phyloP scores from a whole-genome alignment of 2,888 invertebrate species.

The Rugalucina vietnamica region DNA sequence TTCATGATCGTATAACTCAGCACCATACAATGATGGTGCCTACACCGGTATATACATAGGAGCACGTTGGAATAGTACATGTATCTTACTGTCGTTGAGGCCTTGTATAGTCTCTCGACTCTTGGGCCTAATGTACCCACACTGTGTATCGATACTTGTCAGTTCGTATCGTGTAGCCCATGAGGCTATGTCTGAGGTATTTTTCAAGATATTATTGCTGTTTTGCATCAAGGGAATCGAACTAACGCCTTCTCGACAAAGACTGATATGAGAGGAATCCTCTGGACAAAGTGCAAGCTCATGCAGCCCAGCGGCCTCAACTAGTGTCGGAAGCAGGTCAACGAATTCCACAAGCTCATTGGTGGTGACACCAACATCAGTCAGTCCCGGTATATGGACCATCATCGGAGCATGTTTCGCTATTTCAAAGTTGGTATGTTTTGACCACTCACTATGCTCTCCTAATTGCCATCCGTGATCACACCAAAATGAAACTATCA shows the following conservation, averaged over 20 bases:
- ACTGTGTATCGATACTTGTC: conserved; percentile 63
- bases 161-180: conserved; percentile 70
- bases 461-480: conserved; percentile 73
- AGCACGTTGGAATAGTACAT: conserved; percentile 31
- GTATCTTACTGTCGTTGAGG: no score
- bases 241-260: conserved; percentile 67
- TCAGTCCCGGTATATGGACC: conserved; percentile 66
- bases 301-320: conserved; percentile 64
- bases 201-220: conserved; percentile 31
- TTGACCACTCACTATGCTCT: conserved; percentile 70
- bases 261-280: conserved; percentile 35
- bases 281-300: conserved; percentile 51
- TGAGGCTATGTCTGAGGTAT: conserved; percentile 43
- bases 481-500: conserved; percentile 63
- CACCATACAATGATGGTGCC: conserved; percentile 84
- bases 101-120: no score
- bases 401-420: conserved; percentile 67
- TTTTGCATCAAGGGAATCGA: conserved; percentile 51
- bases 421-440: conserved; percentile 68
- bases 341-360: conserved; percentile 65
- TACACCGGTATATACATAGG: conserved; percentile 56
- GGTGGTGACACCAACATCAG: conserved; percentile 55
- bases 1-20: conserved; percentile 91
- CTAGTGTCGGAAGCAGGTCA: conserved; percentile 68
- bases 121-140: no score